These are phyloP conservation scores for Camponotus pennsylvanicus DNA, from an alignment of 1,140 invertebrate genomes.

Conservation along the genomic window DNA sequence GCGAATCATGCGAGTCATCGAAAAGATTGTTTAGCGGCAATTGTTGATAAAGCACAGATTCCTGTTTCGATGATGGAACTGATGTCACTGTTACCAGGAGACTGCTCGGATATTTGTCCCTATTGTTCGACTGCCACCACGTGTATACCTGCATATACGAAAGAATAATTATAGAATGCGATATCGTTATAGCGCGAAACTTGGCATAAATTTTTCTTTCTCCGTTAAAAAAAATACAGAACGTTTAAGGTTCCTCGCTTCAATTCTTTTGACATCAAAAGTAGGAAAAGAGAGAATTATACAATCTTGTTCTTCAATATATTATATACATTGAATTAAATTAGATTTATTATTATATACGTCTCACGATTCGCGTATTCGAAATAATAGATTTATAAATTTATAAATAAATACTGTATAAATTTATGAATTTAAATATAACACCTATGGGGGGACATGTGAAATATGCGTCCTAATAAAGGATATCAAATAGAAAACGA, in stretches of 20 bases:
- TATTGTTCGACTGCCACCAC: conserved; percentile 82
- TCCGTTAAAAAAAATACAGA: too few species aligned
- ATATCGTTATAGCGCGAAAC: not conserved
- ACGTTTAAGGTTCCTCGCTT: not conserved
- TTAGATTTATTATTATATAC: not conserved
- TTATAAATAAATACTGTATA: too few species aligned
- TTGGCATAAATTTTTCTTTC: not conserved
- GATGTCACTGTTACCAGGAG: conserved; percentile 79
- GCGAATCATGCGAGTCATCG: conserved; percentile 62
- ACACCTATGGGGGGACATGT: too few species aligned
- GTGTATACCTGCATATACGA: conserved; percentile 76
- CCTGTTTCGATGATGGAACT: conserved; percentile 79
- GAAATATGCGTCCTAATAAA: too few species aligned
- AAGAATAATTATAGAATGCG: not conserved
- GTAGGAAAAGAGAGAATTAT: not conserved
- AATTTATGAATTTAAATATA: too few species aligned
- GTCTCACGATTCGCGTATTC: too few species aligned
- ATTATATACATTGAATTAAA: not conserved
- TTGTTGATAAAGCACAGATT: conserved; percentile 81
- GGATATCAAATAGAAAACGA: not conserved
- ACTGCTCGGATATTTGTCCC: conserved; percentile 81
- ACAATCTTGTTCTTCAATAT: not conserved
- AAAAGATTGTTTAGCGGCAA: conserved; percentile 75
- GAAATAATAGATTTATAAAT: too few species aligned
- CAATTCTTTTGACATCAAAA: not conserved